Conservation (phyloP, 1,140 invertebrate species). For the Acromyrmex charruanus region DNA sequence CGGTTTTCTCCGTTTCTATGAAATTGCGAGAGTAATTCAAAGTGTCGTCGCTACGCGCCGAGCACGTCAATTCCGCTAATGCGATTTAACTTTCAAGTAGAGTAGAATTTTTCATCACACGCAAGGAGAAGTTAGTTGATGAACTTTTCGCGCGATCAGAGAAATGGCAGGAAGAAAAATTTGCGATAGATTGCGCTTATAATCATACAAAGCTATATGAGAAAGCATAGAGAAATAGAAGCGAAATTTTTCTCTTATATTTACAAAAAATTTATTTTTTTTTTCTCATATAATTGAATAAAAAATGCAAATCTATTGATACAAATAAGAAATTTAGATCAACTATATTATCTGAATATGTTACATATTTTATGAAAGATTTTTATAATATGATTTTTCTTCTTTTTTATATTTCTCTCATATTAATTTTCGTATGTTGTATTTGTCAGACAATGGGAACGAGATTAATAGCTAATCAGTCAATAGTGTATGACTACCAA, state of each 20-base stretch:
- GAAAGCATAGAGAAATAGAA: neutral
- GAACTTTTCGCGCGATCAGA: slow-evolving; percentile 11
- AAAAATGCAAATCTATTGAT: neutral
- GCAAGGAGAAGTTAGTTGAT: slow-evolving; percentile 22
- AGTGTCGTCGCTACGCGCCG: slow-evolving; percentile 1
- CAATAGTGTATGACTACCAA: neutral
- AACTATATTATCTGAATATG: too few relatives aligned
- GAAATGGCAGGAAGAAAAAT: neutral
- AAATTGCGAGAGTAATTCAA: slow-evolving; percentile 35
- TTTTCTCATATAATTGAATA: neutral
- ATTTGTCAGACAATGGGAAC: neutral
- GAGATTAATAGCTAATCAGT: neutral
- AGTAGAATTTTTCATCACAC: slow-evolving; percentile 41
- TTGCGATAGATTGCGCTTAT: neutral
- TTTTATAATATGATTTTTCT: neutral
- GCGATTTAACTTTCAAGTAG: slow-evolving; percentile 48
- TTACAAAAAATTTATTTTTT: too few relatives aligned
- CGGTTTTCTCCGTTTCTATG: slow-evolving; percentile 5
- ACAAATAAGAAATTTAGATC: neutral
- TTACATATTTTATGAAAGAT: neutral
- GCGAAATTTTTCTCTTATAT: neutral
- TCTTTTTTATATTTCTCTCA: neutral
- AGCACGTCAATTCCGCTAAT: slow-evolving; percentile 9
- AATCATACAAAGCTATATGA: neutral
- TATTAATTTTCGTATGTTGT: neutral